These are phyloP conservation scores for Agriopis leucophaearia DNA, from an alignment of 2,888 invertebrate genomes.

Conservation along the genomic window DNA sequence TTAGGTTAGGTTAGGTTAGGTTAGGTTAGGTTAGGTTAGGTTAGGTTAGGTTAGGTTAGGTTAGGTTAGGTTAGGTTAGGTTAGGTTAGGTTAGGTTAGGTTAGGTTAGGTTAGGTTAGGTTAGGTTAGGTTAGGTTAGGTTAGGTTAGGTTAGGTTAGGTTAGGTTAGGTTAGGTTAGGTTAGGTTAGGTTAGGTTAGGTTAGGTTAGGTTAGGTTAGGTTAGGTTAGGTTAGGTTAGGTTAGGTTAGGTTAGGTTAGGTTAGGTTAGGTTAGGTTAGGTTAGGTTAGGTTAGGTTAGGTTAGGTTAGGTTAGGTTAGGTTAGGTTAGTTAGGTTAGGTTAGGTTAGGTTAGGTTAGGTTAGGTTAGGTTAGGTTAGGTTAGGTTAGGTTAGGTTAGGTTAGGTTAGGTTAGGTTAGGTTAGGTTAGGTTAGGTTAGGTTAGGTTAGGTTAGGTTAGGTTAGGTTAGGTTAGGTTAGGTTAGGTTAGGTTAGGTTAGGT, in stretches of 20 bases:
- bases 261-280: no score
- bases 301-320: conserved; percentile 39
- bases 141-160: no score
- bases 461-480: conserved; percentile 1
- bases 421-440: conserved; percentile 44
- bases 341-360: no score
- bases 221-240: conserved; percentile 20
- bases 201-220: conserved; percentile 48
- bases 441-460: conserved; percentile 45
- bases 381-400: conserved; percentile 28
- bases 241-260: no score
- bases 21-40: no score
- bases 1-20: no score
- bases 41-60: conserved; percentile 34
- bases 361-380: no score
- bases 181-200: conserved; percentile 46
- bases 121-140: no score
- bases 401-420: conserved; percentile 41
- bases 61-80: conserved; percentile 35
- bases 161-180: background rate
- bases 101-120: no score
- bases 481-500: no score
- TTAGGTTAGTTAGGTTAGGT: conserved; percentile 42
- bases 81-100: conserved; percentile 40
- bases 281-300: no score